These are phyloP conservation scores for Drosophila vallismaia DNA, from an alignment of 2,888 invertebrate species.

Conservation along the genomic window DNA sequence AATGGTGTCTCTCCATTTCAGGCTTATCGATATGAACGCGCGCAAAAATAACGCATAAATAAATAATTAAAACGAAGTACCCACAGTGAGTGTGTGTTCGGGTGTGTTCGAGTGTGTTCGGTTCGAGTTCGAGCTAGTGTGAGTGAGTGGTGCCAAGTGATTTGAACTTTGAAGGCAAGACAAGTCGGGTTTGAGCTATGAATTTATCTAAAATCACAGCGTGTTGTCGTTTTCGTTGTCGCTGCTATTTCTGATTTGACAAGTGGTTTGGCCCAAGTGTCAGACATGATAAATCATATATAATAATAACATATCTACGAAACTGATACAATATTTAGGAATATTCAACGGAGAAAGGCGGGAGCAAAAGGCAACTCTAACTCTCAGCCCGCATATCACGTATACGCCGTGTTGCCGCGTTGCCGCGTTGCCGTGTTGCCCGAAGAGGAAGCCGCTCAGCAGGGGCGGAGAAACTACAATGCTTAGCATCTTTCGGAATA, in stretches of 20 bases:
- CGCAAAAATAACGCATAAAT: slow-evolving; percentile 76
- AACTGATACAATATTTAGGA: slow-evolving; percentile 38
- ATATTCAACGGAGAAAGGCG: slow-evolving; percentile 55
- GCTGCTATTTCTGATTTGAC: slow-evolving; percentile 65
- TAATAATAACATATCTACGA: slow-evolving; percentile 43
- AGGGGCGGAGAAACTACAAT: slow-evolving; percentile 29
- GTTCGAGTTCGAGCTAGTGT: slow-evolving; percentile 29
- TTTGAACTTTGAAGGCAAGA: slow-evolving; percentile 80
- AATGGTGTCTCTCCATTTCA: slow-evolving; percentile 71
- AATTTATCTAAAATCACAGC: slow-evolving; percentile 79
- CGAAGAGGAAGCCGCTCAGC: slow-evolving; percentile 1
- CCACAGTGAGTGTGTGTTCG: slow-evolving; percentile 17
- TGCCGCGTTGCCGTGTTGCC: neutral
- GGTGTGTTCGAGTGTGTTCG: slow-evolving; percentile 12
- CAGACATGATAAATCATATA: slow-evolving; percentile 75
- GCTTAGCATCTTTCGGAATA: slow-evolving; percentile 34
- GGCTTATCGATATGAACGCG: slow-evolving; percentile 74
- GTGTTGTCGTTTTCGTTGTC: slow-evolving; percentile 65
- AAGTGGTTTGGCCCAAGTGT: slow-evolving; percentile 78
- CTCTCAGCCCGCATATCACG: slow-evolving; percentile 31
- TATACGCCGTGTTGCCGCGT: slow-evolving; percentile 55
- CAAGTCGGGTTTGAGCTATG: slow-evolving; percentile 76
- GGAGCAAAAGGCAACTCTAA: slow-evolving; percentile 13
- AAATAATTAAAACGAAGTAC: slow-evolving; percentile 69
- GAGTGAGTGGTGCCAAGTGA: slow-evolving; percentile 68